phyloP scores from a whole-genome alignment of 2,797 vertebrate species.

The Lepus oiostolus region DNA sequence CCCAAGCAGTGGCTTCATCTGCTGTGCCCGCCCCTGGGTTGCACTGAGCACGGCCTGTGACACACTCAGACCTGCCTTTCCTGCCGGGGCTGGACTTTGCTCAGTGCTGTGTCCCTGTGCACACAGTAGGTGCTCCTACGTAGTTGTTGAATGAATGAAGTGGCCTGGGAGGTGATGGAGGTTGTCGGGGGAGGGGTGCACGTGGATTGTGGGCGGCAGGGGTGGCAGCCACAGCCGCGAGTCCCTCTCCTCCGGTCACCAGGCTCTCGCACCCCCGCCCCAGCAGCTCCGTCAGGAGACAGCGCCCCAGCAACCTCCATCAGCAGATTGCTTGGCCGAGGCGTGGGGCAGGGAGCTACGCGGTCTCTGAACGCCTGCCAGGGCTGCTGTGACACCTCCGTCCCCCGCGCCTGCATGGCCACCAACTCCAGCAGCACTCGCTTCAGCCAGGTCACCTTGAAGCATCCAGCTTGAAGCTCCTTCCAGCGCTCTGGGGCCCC shows the following conservation, averaged over 20 bases:
- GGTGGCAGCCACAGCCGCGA: rapidly evolving
- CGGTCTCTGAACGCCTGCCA: constrained; percentile 50
- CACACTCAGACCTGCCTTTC: not conserved
- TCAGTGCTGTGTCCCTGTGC: not conserved
- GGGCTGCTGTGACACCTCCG: rapidly evolving
- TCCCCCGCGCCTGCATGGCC: not conserved
- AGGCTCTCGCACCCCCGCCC: not conserved
- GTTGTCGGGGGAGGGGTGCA: not conserved
- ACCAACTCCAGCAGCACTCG: not conserved
- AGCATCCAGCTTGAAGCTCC: not conserved
- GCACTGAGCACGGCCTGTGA: rapidly evolving
- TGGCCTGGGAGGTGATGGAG: not conserved
- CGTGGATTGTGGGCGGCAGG: not conserved
- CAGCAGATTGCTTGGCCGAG: not conserved
- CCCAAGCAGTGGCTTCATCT: no score
- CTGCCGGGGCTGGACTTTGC: not conserved
- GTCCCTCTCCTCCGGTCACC: not conserved
- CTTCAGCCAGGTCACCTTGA: not conserved
- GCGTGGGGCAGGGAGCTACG: not conserved
- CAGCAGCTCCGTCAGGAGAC: not conserved
- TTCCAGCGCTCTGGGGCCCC: not conserved
- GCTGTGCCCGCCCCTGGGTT: not conserved
- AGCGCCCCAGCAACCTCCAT: not conserved
- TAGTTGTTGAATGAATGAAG: not conserved
- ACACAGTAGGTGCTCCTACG: not conserved